Base-by-base conservation (phyloP, 2,797 vertebrate genomes). In the Ataeniobius toweri region DNA sequence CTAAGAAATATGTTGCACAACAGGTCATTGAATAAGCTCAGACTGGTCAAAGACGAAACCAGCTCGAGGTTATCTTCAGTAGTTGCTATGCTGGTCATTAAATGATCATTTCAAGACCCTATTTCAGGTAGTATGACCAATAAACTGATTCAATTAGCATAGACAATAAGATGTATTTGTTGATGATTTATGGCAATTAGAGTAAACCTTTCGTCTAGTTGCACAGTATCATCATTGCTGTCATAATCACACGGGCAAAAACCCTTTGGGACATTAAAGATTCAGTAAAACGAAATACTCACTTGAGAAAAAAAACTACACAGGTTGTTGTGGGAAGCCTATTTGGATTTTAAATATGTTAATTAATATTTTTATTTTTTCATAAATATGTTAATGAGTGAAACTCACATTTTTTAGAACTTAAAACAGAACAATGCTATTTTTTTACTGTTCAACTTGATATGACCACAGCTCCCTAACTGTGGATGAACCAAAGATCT, bases 1-100 rank as follows among this genome's bases (percentile, higher is more conserved):
- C 59, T 69, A 48, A 73, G 75, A 81, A 83, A 82, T 70, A 71
- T 70, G 56, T 80, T 73, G 77, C 36, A 85, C 73, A 83, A 88
- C 46, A 76, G 36, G 65, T 73, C 69, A 63, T 26, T 55, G 14
- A 44, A 53, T 16, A 65, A 53, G 12, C 56, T 80, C 28, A 77
- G 71, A 81, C 67, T 81, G 59, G 72, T 74, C 67, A 63, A 55
- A 82, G 55, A 63, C 3, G 36, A 72, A 77, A 80, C 14, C 56
- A 78, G 44, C 50, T 41, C 18, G 51, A 6, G n/a, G 14, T 68
- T 41, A 31, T 22, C n/a, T 41, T 55, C 18, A 44, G 28, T 69
- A 1, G 18, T 39, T 20, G 61, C 2, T 44, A 5, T 44, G 39
- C 12, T n/a, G 39, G 10, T n/a, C 10, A 44, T 69, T 13, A 44